phyloP scores from a whole-genome alignment of 2,113 vertebrate genomes.

The Corythaixoides concolor region DNA sequence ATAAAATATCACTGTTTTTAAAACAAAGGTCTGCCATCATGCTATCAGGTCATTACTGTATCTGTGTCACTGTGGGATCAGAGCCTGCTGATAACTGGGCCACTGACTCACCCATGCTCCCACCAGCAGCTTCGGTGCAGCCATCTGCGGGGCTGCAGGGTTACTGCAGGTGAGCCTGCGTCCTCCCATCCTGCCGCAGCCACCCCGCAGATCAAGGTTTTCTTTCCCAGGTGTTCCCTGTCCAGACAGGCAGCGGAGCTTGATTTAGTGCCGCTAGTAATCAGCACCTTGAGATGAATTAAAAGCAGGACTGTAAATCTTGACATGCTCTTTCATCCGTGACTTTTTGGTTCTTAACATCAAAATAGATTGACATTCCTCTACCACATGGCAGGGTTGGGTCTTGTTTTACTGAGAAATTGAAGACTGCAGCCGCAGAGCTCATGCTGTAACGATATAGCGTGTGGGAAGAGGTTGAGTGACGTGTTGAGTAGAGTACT shows the following conservation, averaged over 20 bases:
- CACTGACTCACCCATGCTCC: not conserved
- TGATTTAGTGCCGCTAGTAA: constrained; percentile 48
- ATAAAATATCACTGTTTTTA: constrained; percentile 40
- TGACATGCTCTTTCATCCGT: constrained; percentile 33
- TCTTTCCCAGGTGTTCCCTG: not conserved
- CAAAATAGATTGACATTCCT: constrained; percentile 39
- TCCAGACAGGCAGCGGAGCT: not conserved
- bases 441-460: constrained; percentile 11
- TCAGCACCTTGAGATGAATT: constrained; percentile 45
- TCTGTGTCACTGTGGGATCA: not conserved
- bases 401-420: constrained; percentile 44
- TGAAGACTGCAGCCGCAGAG: not conserved
- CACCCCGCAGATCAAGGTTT: not conserved
- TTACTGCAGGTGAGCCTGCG: not conserved
- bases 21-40: constrained; percentile 45
- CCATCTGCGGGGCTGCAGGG: constrained; percentile 46
- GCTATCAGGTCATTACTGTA: constrained; percentile 27
- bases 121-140: not conserved
- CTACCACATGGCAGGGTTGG: not conserved
- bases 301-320: constrained; percentile 41
- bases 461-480: not conserved
- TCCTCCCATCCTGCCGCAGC: not conserved
- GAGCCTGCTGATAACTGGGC: not conserved
- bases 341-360: constrained; percentile 33
- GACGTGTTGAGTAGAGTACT: not conserved